phyloP scores from a whole-genome alignment of 2,888 invertebrate genomes.

The Pristionchus japonicus region DNA sequence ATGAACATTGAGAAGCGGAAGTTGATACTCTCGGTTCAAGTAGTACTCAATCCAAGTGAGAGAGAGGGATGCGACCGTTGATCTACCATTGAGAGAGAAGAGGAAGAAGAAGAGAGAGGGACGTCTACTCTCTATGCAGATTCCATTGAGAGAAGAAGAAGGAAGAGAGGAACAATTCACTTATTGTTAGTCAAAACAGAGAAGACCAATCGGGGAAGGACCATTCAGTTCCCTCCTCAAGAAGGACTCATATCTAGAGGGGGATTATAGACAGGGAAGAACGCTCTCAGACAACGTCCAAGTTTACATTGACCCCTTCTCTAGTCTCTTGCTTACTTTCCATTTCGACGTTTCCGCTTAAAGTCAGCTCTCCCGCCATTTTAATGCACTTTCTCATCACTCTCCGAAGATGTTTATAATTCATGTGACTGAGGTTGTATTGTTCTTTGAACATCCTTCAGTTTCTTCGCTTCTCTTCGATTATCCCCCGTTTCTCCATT shows the following conservation, averaged over 20 bases:
- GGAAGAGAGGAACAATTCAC: slow-evolving; percentile 9
- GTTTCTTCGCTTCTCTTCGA: not conserved
- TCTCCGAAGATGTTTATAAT: not conserved
- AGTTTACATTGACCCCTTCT: slow-evolving; percentile 17
- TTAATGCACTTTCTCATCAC: not conserved
- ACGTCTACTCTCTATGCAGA: not conserved
- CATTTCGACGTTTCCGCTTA: not conserved
- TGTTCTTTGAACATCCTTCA: not conserved
- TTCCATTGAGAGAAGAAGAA: not conserved
- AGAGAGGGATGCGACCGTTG: not conserved
- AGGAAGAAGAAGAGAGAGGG: not conserved
- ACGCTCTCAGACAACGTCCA: not conserved
- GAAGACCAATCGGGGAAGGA: not conserved
- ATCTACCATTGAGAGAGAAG: not conserved
- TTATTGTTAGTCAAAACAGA: slow-evolving; percentile 8
- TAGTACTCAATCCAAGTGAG: not conserved
- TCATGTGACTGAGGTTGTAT: not conserved
- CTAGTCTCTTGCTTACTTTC: slow-evolving; percentile 5
- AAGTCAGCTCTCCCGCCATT: not conserved
- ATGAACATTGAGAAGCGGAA: not conserved
- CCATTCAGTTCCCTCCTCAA: not conserved
- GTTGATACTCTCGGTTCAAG: not conserved
- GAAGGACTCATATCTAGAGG: too few relatives aligned
- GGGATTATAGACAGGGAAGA: slow-evolving; percentile 3
- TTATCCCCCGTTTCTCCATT: not conserved